Percentiles rank a stretch among this genome's conserved stretches.
phyloP scores from a whole-genome alignment of 2,797 vertebrate genomes.

The Pogonophryne albipinna region DNA sequence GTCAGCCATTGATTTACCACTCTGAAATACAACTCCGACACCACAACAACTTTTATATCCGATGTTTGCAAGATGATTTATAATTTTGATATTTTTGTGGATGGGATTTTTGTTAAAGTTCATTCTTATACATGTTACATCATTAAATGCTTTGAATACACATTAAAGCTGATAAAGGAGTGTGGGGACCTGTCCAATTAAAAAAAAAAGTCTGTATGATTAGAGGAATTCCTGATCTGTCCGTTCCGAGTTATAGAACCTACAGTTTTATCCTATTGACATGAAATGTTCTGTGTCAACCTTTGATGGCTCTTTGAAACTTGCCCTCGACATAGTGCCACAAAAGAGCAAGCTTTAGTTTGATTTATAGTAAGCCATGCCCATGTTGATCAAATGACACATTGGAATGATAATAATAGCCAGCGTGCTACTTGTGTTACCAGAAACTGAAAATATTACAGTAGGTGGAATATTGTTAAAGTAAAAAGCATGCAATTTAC shows the following conservation, averaged over 20 bases:
- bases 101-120: slow-evolving; percentile 1
- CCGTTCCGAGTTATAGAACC: slow-evolving; percentile 26
- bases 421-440: background rate
- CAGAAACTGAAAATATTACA: background rate
- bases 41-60: slow-evolving; percentile 32
- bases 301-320: slow-evolving; percentile 29
- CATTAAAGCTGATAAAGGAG: background rate
- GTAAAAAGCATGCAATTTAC: background rate
- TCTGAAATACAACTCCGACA: slow-evolving; percentile 36
- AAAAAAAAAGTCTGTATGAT: slow-evolving; percentile 21
- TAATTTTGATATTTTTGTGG: slow-evolving; percentile 13
- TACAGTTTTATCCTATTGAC: slow-evolving; percentile 20
- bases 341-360: background rate
- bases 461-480: background rate
- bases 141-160: slow-evolving; percentile 7
- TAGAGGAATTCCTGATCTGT: slow-evolving; percentile 22
- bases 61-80: background rate
- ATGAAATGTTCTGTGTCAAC: slow-evolving; percentile 33
- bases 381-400: background rate
- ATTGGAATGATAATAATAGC: background rate
- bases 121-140: background rate
- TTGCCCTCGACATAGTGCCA: background rate
- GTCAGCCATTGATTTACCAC: slow-evolving; percentile 49
- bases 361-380: background rate
- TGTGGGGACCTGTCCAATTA: slow-evolving; percentile 22